Base-by-base conservation (phyloP, 2,113 vertebrate genomes). In the Rana temporaria region DNA sequence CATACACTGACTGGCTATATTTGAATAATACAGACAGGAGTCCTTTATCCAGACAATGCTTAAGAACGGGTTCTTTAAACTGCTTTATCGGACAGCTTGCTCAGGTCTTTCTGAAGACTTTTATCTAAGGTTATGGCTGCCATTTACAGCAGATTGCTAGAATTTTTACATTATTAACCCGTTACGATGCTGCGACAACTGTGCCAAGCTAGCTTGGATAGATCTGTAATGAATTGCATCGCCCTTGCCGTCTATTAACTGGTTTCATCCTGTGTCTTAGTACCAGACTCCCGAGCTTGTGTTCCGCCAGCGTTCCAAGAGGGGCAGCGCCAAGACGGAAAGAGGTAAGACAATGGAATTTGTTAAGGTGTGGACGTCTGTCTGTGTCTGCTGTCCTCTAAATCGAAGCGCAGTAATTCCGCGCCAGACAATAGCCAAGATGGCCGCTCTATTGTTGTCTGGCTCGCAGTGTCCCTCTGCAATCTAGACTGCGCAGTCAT, bases 361-460 rank as follows among this genome's bases (percentile, higher is more conserved):
- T 71, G 16, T 19, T 19, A 6, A 73, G 70, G 70, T 73, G 70
- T 57, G 70, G 52, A 73, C 18, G 70, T 72, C 52, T 71, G 68
- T 71, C 67, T 65, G 26, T 22, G 66, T 69, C 68, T 34, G 70
- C 53, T 34, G 53, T 34, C 22, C 70, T 55, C 70, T 14, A 24
- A 73, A 55, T 26, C 57, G 24, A 4, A 30, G 30, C 26, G 18
- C 55, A 26, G 19, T 26, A 56, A n/a, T 73, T 55, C 71, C 59
- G 71, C 55, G 71, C 71, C 55, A 74, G 55, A 74, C 71, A 74
- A 59, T 74, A 38, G 55, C 12, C 26, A 74, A 74, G 55, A 74
- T 59, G 71, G 57, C 55, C 26, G 55, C 55, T 60, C 71, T 38
- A 74, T 74, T 74, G 71, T 74, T 74, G 71, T 74, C 71, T 74